Evolutionary conservation across 2,113 vertebrate genomes (phyloP).

Genomic region (Periophthalmus modestus): DNA sequence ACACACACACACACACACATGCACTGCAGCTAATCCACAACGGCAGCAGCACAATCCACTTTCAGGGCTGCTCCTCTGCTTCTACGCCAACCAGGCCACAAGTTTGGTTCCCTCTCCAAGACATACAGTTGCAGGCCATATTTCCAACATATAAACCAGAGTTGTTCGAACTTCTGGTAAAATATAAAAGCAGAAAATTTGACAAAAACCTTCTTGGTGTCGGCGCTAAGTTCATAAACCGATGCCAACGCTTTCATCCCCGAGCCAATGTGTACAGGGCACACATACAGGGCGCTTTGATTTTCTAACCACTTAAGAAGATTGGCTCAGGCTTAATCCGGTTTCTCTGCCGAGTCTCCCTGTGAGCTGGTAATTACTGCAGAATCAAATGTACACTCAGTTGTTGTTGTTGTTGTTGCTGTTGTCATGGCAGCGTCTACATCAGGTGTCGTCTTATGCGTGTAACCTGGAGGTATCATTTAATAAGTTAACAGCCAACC

Average conservation of each 20-base stretch:
- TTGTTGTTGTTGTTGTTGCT: constrained; percentile 40
- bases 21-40: constrained; percentile 63
- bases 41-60: constrained; percentile 70
- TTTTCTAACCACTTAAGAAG: constrained; percentile 72
- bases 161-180: constrained; percentile 55
- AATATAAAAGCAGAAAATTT: constrained; percentile 65
- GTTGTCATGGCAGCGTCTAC: constrained; percentile 24
- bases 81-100: constrained; percentile 64
- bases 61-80: constrained; percentile 55
- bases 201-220: constrained; percentile 61
- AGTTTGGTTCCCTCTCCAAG: constrained; percentile 63
- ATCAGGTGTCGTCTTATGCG: constrained; percentile 27
- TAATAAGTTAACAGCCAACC: constrained; percentile 25
- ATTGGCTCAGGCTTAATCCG: constrained; percentile 73
- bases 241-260: constrained; percentile 75
- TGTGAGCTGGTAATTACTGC: constrained; percentile 64
- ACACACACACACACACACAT: constrained; percentile 43
- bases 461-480: constrained; percentile 30
- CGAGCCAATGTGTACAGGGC: constrained; percentile 71
- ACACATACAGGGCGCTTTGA: constrained; percentile 69
- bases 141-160: constrained; percentile 57
- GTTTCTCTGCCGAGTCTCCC: constrained; percentile 67
- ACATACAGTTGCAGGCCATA: constrained; percentile 59
- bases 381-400: constrained; percentile 54
- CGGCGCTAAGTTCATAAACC: constrained; percentile 55